Base-by-base conservation (phyloP, 2,888 invertebrate species). In the Gisinianus flammeolus region DNA sequence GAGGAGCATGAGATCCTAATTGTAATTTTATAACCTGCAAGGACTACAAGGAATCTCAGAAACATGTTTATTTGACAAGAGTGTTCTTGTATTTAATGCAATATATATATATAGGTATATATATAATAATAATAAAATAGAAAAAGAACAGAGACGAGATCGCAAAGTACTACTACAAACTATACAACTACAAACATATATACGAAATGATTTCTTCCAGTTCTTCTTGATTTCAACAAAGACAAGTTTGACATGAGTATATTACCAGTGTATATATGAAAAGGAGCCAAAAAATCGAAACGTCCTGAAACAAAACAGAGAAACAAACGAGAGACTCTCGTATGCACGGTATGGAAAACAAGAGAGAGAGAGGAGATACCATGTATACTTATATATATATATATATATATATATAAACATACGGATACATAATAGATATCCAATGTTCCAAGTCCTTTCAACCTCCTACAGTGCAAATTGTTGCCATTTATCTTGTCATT, bases 401-500 rank as follows among this genome's bases (percentile, higher is more conserved):
- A n/a, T n/a, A n/a, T n/a, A n/a, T n/a, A n/a, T n/a, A n/a, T n/a
- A n/a, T n/a, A 58, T 31, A 56, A 22, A 62, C 62, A 56, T 31
- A 73, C 68, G 16, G 8, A 26, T 28, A 64, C 35, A 35, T 35
- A 24, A 24, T 24, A 72, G 12, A 35, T 35, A 44, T 16, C 44
- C 44, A 19, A 44, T 16, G 44, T 12, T 28, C 35, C n/a, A 22
- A 70, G 52, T 52, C 70, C 70, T 52, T 52, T 52, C 30, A 72
- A 30, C 73, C 62, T 73, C 73, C 73, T 33, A 73, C 73, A 73
- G 73, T 73, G 73, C 62, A 73, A 73, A 73, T 73, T 73, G 73
- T 73, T 73, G 73, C 73, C 71, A 73, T 73, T 73, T 73, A 73
- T 73, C 73, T 64, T 58, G 58, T 73, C 73, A 73, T 73, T 73